phyloP scores from a whole-genome alignment of 2,113 vertebrate species.

The Nematolebias whitei region DNA sequence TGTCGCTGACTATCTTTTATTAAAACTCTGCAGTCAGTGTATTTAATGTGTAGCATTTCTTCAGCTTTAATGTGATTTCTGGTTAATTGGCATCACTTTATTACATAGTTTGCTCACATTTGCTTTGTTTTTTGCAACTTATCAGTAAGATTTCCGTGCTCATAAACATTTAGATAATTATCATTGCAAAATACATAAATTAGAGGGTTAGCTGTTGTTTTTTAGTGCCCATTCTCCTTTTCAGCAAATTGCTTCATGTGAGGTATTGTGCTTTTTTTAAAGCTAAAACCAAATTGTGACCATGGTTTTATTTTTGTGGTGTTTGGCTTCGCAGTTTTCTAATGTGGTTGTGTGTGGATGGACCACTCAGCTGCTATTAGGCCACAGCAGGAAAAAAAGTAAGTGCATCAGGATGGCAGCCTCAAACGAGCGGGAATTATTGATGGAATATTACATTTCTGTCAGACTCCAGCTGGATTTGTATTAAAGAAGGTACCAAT shows the following conservation, averaged over 20 bases:
- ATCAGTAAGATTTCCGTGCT: too few relatives aligned
- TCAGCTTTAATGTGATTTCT: too few relatives aligned
- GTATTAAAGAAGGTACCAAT: not conserved
- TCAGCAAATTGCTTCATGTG: not conserved
- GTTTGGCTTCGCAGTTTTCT: not conserved
- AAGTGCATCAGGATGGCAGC: too few relatives aligned
- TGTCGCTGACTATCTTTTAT: too few relatives aligned
- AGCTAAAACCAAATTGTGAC: not conserved
- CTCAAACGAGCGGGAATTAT: not conserved
- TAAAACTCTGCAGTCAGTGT: too few relatives aligned
- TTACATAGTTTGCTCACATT: too few relatives aligned
- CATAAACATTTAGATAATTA: too few relatives aligned
- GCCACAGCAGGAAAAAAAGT: not conserved
- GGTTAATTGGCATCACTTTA: too few relatives aligned
- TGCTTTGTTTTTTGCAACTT: too few relatives aligned
- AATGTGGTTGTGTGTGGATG: not conserved
- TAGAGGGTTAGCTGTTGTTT: too few relatives aligned
- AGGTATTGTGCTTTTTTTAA: not conserved
- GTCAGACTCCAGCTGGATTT: not conserved
- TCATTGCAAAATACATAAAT: too few relatives aligned
- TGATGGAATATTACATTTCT: not conserved
- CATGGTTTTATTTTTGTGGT: not conserved
- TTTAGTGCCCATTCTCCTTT: not conserved
- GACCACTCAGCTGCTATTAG: constrained; percentile 1
- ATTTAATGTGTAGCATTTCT: too few relatives aligned